phyloP scores from a whole-genome alignment of 2,113 vertebrate species.

The Psophia crepitans region DNA sequence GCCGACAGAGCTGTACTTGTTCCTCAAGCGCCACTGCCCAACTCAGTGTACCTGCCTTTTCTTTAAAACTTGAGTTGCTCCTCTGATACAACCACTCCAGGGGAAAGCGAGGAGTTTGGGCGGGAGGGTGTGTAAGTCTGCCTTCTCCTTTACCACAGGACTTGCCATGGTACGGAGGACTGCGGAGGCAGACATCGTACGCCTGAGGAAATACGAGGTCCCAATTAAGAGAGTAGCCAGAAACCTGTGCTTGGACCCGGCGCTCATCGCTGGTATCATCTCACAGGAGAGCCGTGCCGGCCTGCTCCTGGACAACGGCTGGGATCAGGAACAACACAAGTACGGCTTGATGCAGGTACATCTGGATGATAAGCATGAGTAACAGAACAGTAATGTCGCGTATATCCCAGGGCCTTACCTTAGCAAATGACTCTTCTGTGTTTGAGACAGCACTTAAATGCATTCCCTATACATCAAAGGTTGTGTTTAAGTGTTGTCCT shows the following conservation, averaged over 20 bases:
- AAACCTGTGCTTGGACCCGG: constrained; percentile 73
- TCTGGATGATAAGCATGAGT: fast-evolving
- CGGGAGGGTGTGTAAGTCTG: not conserved
- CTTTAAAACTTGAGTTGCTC: not conserved
- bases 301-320: constrained; percentile 44
- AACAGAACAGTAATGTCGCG: not conserved
- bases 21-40: not conserved
- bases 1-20: not conserved
- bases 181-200: constrained; percentile 61
- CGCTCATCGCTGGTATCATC: constrained; percentile 76
- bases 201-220: constrained; percentile 63
- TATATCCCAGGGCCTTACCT: not conserved
- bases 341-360: constrained; percentile 77
- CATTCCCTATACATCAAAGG: not conserved
- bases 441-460: not conserved
- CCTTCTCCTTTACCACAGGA: constrained; percentile 13
- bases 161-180: constrained; percentile 53
- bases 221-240: constrained; percentile 60
- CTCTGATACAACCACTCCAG: not conserved
- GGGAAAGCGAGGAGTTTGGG: not conserved
- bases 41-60: fast-evolving
- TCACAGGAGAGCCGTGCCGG: constrained; percentile 73
- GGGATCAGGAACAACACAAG: constrained; percentile 32
- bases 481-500: not conserved
- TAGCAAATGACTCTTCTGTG: not conserved